Base-by-base conservation (phyloP, 92 coral and sea anemone genomes). In the Epizoanthus scotinus region DNA sequence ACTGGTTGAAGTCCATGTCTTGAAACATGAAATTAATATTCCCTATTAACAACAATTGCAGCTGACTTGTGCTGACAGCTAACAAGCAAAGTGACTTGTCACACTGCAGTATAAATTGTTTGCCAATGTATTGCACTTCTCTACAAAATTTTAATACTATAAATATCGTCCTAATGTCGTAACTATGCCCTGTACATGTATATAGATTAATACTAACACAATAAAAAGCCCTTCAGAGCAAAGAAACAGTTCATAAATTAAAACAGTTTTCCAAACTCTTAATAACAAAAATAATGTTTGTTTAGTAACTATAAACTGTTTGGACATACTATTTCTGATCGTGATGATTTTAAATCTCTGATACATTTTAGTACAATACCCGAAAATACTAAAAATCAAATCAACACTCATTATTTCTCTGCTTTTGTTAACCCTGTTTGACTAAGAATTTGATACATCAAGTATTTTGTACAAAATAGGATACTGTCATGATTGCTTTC, bases 1-100 rank as follows among this genome's bases (percentile, higher is more conserved):
- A 31, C 6, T 59, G 54, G 38, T 36, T 60, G 13, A 60, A 59
- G 44, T 59, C 68, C 66, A n/a, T 75, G 57, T 5, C 53, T 29
- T 71, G 29, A 70, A 61, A 17, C 40, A 55, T 12, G 44, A 9
- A 24, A 75, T 75, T 31, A 75, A 21, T 50, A 75, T 53, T 38
- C 21, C 19, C 38, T 68, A n/a, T 7, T 59, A n/a, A 31, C 15
- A 31, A 34, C 67, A 74, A 15, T 26, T 18, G 36, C 25, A 31
- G 10, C 79, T 74, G 65, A 74, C 58, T 58, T 24, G 56, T 59
- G 68, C 67, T 75, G 31, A 6, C 34, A 75, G 67, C 22, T 56
- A 40, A 59, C 47, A 59, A 36, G 5, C 68, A 75, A 15, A 12
- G 15, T 54, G 40, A 34, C 52, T 31, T 56, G 9, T 50, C 31